Base-by-base conservation (phyloP, 2,888 invertebrate species). In the Synanthedon formicaeformis region DNA sequence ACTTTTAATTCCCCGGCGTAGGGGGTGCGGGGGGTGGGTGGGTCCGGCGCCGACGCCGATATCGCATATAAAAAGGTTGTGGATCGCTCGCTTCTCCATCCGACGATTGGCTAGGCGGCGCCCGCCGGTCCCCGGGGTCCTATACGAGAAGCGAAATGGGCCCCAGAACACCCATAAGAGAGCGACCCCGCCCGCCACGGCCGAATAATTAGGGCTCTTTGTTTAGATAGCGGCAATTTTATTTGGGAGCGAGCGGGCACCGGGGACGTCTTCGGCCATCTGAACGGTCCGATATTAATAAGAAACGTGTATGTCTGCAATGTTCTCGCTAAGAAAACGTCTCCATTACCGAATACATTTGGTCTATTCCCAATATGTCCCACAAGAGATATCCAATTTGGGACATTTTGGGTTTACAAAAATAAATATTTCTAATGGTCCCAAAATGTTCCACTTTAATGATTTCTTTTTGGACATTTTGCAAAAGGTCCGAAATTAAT, bases 91-190 rank as follows among this genome's bases (percentile, higher is more conserved):
- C 75, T 84, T 61, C 77, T 82, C 82, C 83, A 84, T 81, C 83
- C 85, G 75, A 73, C 85, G 90, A 90, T 90, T 90, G 90, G 89
- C 89, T 89, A 89, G 90, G 90, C 89, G 89, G 89, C 88, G 87
- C 89, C 87, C 85, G 86, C 79, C 78, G 80, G 75, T 89, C 90
- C 83, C 85, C 69, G 75, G 89, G 89, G 88, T 78, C 89, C 88
- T 90, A 90, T 90, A 89, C 89, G 88, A 86, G 85, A 85, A 88
- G 87, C 88, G 86, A 89, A 90, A 90, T 90, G 89, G 90, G 90
- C 90, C 90, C 90, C 90, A 81, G 88, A 90, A 89, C 90, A 89
- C 90, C 90, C 89, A 90, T 90, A 90, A 90, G 90, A 88, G 90
- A 89, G 87, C 89, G 89, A 89, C 90, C 90, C 90, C 90, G 90